Evolutionary conservation across 1,140 invertebrate species (phyloP), one percentile per base, ranked within the genome.

Genomic region (Mercenaria mercenaria): DNA sequence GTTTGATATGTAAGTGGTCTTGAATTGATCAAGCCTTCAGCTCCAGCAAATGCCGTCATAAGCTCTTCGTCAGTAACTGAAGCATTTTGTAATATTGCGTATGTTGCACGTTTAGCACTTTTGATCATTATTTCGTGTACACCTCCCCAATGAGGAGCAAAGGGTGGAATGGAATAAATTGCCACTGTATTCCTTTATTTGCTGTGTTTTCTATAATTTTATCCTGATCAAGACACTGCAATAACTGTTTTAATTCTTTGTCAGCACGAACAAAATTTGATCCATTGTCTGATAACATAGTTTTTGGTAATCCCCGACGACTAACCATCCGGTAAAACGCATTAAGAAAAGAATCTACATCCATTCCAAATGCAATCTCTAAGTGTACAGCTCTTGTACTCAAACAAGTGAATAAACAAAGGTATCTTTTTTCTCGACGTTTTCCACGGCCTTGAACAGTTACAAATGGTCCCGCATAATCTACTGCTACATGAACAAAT

Each of bases 1-100:
- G 92, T 91, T 20, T 95, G 29, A 61, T 91, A 89, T 0, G 91
- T 93, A 15, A 94, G 50, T 18, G 93, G 93, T 13, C 93, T 84
- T 4, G 64, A 87, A 77, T 95, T 94, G 2, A 94, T 69, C 0
- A 93, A 80, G 2, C 64, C 41, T 80, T 93, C 93, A 2, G 88
- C 91, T 34, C 90, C 91, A 3, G 72, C 81, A 29, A 94, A 43
- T 1, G 91, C 82, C 15, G 93, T 92, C 41, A 29, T 10, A 29
- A 89, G 50, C 67, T 79, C 52, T 43, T 89, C 79, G 52, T 89
- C 69, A 34, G 6, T 77, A 0, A 91, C 34, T 8, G 37, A 11
- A 6, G 39, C 50, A 32, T 47, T 64, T 41, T 41, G 61, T 15
- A 91, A n/a, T 20, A 89, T 76, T 20, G 32, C 41, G 13, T 61